A percentile compares a stretch with the other conserved stretches of the same genome.
phyloP scores from a whole-genome alignment of 2,113 vertebrate species.

The Prunella fulvescens region DNA sequence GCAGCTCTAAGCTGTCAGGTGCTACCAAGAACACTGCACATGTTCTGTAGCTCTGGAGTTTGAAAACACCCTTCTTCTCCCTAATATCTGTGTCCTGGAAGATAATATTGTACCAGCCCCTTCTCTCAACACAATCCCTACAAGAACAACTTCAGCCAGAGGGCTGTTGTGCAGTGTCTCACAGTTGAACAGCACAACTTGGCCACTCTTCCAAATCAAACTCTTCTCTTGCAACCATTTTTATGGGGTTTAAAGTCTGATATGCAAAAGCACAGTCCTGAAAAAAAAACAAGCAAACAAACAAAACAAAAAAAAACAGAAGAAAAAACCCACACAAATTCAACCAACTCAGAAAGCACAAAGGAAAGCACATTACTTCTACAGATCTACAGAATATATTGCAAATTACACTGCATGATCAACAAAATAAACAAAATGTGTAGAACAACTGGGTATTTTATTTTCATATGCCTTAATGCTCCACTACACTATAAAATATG shows the following conservation, averaged over 20 bases:
- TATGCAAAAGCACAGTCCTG: neutral
- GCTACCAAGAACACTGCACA: neutral
- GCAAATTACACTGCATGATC: neutral
- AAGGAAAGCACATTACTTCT: neutral
- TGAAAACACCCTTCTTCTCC: neutral
- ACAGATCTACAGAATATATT: neutral
- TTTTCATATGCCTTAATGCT: neutral
- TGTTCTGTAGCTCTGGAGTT: neutral
- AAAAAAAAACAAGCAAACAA: neutral
- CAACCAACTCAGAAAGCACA: neutral
- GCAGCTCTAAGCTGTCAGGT: neutral
- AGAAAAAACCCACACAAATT: neutral
- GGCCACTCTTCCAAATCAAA: neutral
- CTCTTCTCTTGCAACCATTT: neutral
- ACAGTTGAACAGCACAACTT: neutral
- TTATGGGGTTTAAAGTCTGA: neutral
- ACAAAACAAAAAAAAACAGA: neutral
- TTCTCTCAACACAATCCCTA: neutral
- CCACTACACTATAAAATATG: neutral
- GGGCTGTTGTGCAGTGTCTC: neutral
- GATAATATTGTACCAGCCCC: neutral
- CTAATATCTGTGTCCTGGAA: neutral
- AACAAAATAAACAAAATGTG: neutral
- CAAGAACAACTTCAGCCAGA: neutral
- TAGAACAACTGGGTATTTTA: neutral